Evolutionary conservation across 2,888 invertebrate genomes (phyloP), one percentile per base, ranked within the genome.

Genomic region (Julus scandinavius): DNA sequence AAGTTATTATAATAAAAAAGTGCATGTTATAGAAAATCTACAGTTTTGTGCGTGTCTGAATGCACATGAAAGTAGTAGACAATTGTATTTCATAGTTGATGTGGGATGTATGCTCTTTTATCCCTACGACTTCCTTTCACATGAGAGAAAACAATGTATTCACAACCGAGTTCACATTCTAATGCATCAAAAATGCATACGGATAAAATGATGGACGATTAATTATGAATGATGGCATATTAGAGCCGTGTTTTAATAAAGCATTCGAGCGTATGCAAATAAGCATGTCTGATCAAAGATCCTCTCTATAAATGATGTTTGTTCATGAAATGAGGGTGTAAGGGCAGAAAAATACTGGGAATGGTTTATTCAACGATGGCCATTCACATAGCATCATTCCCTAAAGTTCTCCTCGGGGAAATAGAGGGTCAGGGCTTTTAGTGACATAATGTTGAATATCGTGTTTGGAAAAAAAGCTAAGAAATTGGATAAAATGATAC

Each of bases 401-500:
- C 11, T 72, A 72, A 72, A n/a, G 72, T 29, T 72, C 4, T 72
- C 72, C 72, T 3, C 29, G 72, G 29, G 72, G 58, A 58, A 17
- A n/a, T 17, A 58, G 2, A 58, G 58, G 58, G 58, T 58, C n/a
- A 58, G 58, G 58, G n/a, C 58, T 58, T 58, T 58, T 58, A 58
- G 58, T 58, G 58, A 58, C 58, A 29, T 29, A 58, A n/a, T 58
- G 58, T 58, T 58, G 58, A 58, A 58, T 58, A 58, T 58, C n/a
- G 13, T n/a, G 72, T 72, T 72, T 29, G 72, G 72, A 9, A 29
- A 29, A 72, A 72, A 72, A 72, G 11, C 72, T 29, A 72, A 29
- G 72, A 72, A 72, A 72, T 72, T 72, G 72, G 72, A 72, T 72
- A 72, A 72, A 20, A 72, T 72, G 72, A 72, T 72, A 72, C 72